phyloP scores from a whole-genome alignment of 2,113 vertebrate species.

The Cygnus buccinator region DNA sequence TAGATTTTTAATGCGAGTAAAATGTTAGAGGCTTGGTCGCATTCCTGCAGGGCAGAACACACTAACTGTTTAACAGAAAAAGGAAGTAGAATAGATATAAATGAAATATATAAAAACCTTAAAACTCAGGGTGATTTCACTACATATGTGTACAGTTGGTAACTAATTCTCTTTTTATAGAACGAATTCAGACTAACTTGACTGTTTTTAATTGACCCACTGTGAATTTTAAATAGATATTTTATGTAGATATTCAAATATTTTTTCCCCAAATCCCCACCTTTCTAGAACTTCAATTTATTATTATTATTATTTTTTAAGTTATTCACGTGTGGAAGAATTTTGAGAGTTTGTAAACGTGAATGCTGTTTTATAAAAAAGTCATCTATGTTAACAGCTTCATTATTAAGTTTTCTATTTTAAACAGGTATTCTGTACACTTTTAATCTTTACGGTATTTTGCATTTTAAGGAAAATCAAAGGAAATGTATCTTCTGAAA shows the following conservation, averaged over 20 bases:
- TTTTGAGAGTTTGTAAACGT: background rate
- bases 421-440: background rate
- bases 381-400: background rate
- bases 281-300: background rate
- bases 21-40: background rate
- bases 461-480: background rate
- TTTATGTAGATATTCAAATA: background rate
- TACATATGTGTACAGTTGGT: background rate
- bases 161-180: background rate
- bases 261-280: background rate
- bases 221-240: background rate
- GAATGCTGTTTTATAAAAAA: background rate
- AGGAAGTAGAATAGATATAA: background rate
- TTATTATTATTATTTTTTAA: background rate
- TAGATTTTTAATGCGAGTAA: background rate
- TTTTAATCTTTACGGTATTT: background rate
- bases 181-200: background rate
- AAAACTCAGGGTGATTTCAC: background rate
- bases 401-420: background rate
- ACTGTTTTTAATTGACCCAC: background rate
- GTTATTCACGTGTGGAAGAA: background rate
- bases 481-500: constrained; percentile 27
- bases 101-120: background rate
- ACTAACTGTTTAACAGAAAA: background rate
- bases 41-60: background rate